These are phyloP conservation scores for Oreochromis mossambicus DNA, from an alignment of 2,797 vertebrate genomes.

Conservation along the genomic window DNA sequence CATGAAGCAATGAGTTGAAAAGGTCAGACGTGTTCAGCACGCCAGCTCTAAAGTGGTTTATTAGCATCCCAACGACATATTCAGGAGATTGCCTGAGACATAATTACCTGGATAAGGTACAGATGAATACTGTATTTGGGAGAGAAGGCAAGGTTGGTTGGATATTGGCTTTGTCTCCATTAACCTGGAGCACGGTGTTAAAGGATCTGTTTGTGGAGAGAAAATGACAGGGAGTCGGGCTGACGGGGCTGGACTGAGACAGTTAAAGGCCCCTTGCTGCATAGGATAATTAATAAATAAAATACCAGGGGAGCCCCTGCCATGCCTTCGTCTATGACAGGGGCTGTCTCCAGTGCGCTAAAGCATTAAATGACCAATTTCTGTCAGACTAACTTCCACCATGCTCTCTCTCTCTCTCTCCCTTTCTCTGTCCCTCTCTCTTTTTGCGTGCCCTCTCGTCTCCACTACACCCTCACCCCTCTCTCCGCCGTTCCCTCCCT, in stretches of 20 bases:
- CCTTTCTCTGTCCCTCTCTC: slow-evolving; percentile 58
- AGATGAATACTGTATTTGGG: slow-evolving; percentile 75
- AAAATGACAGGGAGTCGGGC: slow-evolving; percentile 87
- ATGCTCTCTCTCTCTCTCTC: slow-evolving; percentile 58
- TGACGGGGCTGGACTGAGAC: slow-evolving; percentile 87
- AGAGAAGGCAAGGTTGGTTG: slow-evolving; percentile 66
- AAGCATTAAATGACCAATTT: slow-evolving; percentile 99
- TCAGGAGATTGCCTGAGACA: slow-evolving; percentile 65
- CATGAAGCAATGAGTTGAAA: slow-evolving; percentile 69
- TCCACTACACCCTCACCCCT: slow-evolving; percentile 56
- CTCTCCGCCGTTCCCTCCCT: slow-evolving; percentile 46
- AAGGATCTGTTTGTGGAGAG: slow-evolving; percentile 87
- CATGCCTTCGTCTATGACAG: slow-evolving; percentile 96
- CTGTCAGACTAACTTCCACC: slow-evolving; percentile 99
- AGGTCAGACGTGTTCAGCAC: slow-evolving; percentile 70
- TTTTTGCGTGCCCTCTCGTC: slow-evolving; percentile 63
- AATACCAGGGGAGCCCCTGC: slow-evolving; percentile 91
- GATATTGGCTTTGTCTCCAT: slow-evolving; percentile 80
- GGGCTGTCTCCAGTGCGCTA: slow-evolving; percentile 99
- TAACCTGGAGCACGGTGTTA: slow-evolving; percentile 82
- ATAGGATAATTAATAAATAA: slow-evolving; percentile 99
- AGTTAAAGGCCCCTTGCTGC: slow-evolving; percentile 92
- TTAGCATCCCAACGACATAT: slow-evolving; percentile 75
- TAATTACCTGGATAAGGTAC: slow-evolving; percentile 79
- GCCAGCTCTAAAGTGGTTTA: slow-evolving; percentile 63